Conservation (phyloP, 1,140 invertebrate species). For the Drosophila quadrilineata region DNA sequence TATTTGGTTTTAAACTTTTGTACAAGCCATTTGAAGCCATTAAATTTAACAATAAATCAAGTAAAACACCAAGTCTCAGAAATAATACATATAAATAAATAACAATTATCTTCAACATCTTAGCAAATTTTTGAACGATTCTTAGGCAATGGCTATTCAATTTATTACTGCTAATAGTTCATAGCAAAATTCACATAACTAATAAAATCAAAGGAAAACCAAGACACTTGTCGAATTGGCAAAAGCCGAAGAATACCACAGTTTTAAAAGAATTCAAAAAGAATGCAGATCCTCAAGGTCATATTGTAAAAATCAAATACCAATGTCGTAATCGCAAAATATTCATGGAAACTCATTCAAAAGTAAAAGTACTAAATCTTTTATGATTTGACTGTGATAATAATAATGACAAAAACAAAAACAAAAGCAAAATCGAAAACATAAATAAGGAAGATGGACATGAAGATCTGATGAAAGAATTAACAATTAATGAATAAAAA, state of each 20-base stretch:
- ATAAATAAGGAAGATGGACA: neutral
- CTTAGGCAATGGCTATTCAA: slow-evolving; percentile 28
- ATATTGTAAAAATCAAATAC: slow-evolving; percentile 42
- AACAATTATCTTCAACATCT: slow-evolving; percentile 19
- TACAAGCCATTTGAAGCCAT: slow-evolving; percentile 44
- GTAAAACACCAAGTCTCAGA: slow-evolving; percentile 23
- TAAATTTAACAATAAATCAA: slow-evolving; percentile 33
- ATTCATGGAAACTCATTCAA: slow-evolving; percentile 80
- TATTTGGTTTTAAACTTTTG: slow-evolving; percentile 48
- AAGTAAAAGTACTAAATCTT: slow-evolving; percentile 81
- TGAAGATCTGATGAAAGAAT: slow-evolving; percentile 41
- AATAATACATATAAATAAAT: slow-evolving; percentile 10
- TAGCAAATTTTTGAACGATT: slow-evolving; percentile 41
- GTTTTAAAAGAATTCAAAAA: slow-evolving; percentile 32
- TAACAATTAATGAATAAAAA: slow-evolving; percentile 48
- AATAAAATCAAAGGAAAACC: neutral
- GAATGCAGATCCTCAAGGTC: slow-evolving; percentile 18
- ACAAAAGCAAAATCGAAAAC: neutral
- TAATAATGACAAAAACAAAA: slow-evolving; percentile 68
- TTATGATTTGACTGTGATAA: slow-evolving; percentile 81
- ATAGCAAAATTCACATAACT: no score
- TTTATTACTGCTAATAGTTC: no score
- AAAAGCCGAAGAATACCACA: slow-evolving; percentile 1
- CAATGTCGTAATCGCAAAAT: slow-evolving; percentile 44
- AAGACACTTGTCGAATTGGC: neutral